Percentiles rank a stretch among this genome's conserved stretches.
Conservation (phyloP, 2,888 invertebrate genomes). For the Uropetala carovei region DNA sequence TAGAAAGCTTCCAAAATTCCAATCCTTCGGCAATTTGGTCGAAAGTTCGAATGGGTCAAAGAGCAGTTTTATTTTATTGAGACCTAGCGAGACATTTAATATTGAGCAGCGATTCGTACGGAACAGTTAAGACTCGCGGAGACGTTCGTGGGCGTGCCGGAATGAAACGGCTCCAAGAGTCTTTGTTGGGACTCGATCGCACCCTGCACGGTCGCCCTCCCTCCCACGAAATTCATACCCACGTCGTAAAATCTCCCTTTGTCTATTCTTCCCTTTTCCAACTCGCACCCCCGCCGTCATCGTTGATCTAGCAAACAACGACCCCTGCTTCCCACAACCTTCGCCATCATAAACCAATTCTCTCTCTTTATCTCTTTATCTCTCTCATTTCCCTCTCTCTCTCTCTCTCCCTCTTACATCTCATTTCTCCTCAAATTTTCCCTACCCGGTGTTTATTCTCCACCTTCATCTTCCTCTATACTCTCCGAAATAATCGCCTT, state of each 20-base stretch:
- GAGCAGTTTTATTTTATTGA: no score
- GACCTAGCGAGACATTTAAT: no score
- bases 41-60: no score
- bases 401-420: not conserved
- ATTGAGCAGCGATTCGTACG: no score
- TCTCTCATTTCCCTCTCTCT: not conserved
- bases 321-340: not conserved
- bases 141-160: not conserved
- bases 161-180: not conserved
- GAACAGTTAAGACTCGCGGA: not conserved
- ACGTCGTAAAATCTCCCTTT: not conserved
- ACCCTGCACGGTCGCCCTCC: not conserved
- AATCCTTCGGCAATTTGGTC: no score
- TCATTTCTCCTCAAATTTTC: not conserved
- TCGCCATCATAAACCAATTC: constrained; percentile 27
- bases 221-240: not conserved
- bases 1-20: no score
- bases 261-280: not conserved
- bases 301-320: constrained; percentile 10
- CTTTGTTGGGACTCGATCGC: not conserved
- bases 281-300: not conserved
- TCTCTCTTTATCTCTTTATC: not conserved
- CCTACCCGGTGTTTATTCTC: not conserved
- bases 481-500: not conserved
- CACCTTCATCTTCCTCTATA: not conserved